Percentiles rank a stretch among this genome's conserved stretches.
phyloP scores from a whole-genome alignment of 2,797 vertebrate genomes.

The Neoniphon sammara region DNA sequence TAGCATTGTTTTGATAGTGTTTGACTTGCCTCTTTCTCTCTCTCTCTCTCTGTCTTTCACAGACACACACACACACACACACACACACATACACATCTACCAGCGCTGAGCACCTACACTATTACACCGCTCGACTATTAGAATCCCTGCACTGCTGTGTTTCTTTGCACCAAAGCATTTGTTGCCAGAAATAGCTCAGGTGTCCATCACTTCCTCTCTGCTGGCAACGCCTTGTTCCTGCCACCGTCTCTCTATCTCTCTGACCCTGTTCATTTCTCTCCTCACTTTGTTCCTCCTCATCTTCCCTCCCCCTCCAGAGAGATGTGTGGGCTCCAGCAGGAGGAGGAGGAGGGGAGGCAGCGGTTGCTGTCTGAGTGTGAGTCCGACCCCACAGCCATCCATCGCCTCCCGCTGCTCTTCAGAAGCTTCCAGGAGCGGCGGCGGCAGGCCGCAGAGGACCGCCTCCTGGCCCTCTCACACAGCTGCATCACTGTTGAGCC shows the following conservation, averaged over 20 bases:
- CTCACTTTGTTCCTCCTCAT: constrained; percentile 24
- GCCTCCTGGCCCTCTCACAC: constrained; percentile 66
- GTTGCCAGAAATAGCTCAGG: constrained; percentile 43
- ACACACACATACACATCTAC: constrained; percentile 6
- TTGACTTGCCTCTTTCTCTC: not conserved
- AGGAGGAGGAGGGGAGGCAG: constrained; percentile 60
- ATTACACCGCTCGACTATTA: not conserved
- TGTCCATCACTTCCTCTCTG: constrained; percentile 34
- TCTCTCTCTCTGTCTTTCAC: too few species aligned
- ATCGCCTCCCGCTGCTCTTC: constrained; percentile 71
- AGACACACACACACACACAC: not conserved
- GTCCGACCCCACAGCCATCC: constrained; percentile 55
- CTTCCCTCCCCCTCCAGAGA: constrained; percentile 68
- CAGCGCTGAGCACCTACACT: not conserved
- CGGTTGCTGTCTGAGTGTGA: constrained; percentile 65
- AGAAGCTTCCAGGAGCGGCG: constrained; percentile 68
- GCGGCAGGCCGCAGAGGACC: constrained; percentile 50
- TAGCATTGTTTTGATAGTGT: too few species aligned
- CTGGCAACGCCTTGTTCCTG: constrained; percentile 33
- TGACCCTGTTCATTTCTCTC: constrained; percentile 1
- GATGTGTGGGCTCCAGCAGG: constrained; percentile 61
- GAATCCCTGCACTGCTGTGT: constrained; percentile 14
- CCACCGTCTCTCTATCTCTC: constrained; percentile 2
- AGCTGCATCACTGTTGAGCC: constrained; percentile 79
- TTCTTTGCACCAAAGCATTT: constrained; percentile 10